Percentiles rank a stretch among this genome's conserved stretches.
phyloP scores from a whole-genome alignment of 2,113 vertebrate genomes.

The Larimichthys polyactis region DNA sequence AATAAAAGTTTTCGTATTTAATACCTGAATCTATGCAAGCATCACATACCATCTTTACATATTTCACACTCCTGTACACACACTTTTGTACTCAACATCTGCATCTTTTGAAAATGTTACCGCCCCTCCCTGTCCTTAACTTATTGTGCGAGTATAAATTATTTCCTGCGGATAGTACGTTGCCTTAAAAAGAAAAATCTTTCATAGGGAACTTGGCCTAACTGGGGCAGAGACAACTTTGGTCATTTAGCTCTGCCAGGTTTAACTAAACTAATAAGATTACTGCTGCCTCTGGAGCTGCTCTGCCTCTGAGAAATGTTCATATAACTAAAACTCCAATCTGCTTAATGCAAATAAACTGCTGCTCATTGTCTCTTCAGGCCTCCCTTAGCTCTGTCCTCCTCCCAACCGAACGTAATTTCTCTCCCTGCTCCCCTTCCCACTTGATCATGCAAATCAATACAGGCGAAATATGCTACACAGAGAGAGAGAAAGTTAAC shows the following conservation, averaged over 20 bases:
- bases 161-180: constrained; percentile 4
- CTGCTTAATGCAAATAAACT: constrained; percentile 71
- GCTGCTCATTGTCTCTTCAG: constrained; percentile 49
- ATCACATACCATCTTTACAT: background rate
- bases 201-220: background rate
- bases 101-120: background rate
- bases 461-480: constrained; percentile 9
- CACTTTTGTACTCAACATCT: background rate
- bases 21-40: background rate
- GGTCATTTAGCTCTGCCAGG: constrained; percentile 67
- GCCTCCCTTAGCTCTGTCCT: constrained; percentile 46
- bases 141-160: constrained; percentile 8
- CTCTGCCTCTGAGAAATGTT: constrained; percentile 60
- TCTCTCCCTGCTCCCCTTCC: constrained; percentile 12
- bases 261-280: constrained; percentile 71
- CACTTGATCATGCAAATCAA: constrained; percentile 42
- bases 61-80: background rate
- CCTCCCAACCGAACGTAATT: constrained; percentile 37
- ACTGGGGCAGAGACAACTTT: constrained; percentile 51
- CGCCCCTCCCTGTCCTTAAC: background rate
- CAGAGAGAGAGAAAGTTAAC: constrained; percentile 15
- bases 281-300: constrained; percentile 51
- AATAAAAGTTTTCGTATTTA: background rate
- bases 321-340: constrained; percentile 63
- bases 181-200: constrained; percentile 1